Evolutionary conservation across 2,888 invertebrate genomes (phyloP), one percentile per base, ranked within the genome.

Genomic region (Pristionchus entomophagus): DNA sequence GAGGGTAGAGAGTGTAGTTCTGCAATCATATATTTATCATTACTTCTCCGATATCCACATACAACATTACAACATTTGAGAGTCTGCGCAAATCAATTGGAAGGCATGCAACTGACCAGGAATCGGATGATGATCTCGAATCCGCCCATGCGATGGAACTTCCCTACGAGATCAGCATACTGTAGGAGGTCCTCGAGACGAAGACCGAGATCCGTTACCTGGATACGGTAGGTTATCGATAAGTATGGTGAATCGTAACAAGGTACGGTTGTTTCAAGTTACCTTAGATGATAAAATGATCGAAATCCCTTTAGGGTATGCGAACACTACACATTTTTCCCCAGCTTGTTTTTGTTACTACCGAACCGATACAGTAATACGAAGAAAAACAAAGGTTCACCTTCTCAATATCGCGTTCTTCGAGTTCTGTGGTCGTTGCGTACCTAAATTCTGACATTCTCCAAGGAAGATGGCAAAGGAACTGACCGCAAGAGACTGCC

Each of bases 91-190:
- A n/a, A n/a, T n/a, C n/a, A n/a, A n/a, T n/a, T n/a, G n/a, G n/a
- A n/a, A n/a, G n/a, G n/a, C n/a, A n/a, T n/a, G n/a, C 0, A n/a
- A 77, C 78, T 59, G 0, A 85, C 85, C 77, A 85, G 22, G 12
- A 85, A 62, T 32, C 78, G 6, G 2, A 32, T 78, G 29, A 85
- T 78, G 45, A 85, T 85, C n/a, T 78, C 78, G 62, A 85, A 77
- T 29, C 85, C 85, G 26, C 85, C 85, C 62, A 56, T 6, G n/a
- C 80, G 78, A 38, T 78, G 38, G 85, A 85, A 85, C 51, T 85
- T 85, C 5, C 45, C 78, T 3, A 59, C 62, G 22, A 85, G 80
- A 45, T 85, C 85, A 5, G 62, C 85, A 56, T n/a, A 85, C 56
- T 78, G 78, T 4, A 85, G 85, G 14, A 85, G 85, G 45, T 80